phyloP scores from a whole-genome alignment of 2,888 invertebrate genomes.

The Atethmia centrago region DNA sequence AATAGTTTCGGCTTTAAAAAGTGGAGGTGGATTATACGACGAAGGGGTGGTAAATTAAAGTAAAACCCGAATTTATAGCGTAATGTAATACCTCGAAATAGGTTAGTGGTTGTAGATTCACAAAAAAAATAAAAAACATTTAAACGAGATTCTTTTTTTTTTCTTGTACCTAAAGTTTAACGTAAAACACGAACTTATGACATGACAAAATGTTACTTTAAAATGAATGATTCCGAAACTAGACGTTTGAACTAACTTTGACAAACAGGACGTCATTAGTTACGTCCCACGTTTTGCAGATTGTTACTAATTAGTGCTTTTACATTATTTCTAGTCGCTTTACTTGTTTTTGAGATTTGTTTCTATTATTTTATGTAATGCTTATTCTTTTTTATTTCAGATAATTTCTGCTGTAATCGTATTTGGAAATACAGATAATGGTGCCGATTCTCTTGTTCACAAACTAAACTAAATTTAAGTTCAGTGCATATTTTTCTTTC shows the following conservation, averaged over 20 bases:
- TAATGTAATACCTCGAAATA: neutral
- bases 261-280: constrained; percentile 49
- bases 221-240: constrained; percentile 37
- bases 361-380: neutral
- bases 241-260: constrained; percentile 22
- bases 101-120: neutral
- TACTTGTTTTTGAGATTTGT: constrained; percentile 18
- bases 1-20: constrained; percentile 46
- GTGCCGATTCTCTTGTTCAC: too few relatives aligned
- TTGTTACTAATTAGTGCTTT: constrained; percentile 41
- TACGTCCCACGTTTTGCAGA: constrained; percentile 23
- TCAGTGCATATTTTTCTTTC: too few relatives aligned
- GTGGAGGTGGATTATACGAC: constrained; percentile 15
- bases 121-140: neutral
- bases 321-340: constrained; percentile 21
- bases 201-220: constrained; percentile 2
- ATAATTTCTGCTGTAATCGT: neutral
- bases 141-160: neutral
- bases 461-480: too few relatives aligned
- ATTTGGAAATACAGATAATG: neutral
- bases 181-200: neutral
- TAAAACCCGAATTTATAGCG: constrained; percentile 17
- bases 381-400: neutral
- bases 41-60: neutral
- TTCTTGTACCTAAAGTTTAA: too few relatives aligned